A percentile compares a stretch with the other conserved stretches of the same genome.
Conservation (phyloP, 2,888 invertebrate species). For the Theodoxus fluviatilis region DNA sequence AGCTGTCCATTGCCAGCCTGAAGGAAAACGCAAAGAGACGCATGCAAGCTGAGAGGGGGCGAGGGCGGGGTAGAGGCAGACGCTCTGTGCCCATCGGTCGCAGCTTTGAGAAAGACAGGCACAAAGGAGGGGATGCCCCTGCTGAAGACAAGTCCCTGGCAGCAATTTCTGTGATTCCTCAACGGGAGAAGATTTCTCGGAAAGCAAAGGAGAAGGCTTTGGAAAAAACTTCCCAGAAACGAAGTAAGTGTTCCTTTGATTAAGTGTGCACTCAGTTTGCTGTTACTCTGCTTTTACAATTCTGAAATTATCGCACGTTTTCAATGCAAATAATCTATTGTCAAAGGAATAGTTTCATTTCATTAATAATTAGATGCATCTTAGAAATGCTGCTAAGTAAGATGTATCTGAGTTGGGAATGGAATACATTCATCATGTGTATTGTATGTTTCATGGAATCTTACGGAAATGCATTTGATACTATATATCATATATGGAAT, state of each 20-base stretch:
- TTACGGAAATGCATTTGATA: constrained; percentile 18
- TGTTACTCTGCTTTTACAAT: no score
- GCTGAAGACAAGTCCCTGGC: neutral
- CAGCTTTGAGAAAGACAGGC: no score
- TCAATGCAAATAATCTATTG: neutral
- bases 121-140: constrained; percentile 22
- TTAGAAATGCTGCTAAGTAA: no score
- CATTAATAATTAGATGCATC: no score
- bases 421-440: no score
- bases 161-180: constrained; percentile 30
- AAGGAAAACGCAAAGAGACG: neutral
- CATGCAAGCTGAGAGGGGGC: constrained; percentile 5
- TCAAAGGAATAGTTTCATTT: no score
- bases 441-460: no score
- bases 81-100: neutral
- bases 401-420: no score
- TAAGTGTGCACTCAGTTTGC: no score
- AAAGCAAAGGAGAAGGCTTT: constrained; percentile 49
- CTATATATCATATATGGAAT: constrained; percentile 13
- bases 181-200: constrained; percentile 43
- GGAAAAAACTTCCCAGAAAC: constrained; percentile 33
- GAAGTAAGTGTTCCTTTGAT: constrained; percentile 30
- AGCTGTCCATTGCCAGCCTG: constrained; percentile 24
- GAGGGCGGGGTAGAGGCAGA: constrained; percentile 15
- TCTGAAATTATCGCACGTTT: neutral